Percentiles rank a stretch among this genome's conserved stretches.
Evolutionary conservation across 1,140 invertebrate species (phyloP).

Genomic region (Odontomachus brunneus): DNA sequence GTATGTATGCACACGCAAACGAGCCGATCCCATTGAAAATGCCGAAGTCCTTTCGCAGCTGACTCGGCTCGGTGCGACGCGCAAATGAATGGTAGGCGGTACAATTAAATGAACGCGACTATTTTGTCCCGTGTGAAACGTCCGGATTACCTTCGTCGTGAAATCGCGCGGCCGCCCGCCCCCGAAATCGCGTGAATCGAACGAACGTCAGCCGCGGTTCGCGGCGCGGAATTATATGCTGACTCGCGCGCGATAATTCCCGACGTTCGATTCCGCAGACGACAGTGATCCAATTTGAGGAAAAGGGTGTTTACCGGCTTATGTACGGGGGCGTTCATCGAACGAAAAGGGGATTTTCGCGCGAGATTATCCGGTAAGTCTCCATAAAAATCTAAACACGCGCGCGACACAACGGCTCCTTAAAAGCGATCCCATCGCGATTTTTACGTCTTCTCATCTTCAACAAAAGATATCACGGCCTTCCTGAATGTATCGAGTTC

Average conservation of each 20-base stretch:
- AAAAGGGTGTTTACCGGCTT: conserved; percentile 61
- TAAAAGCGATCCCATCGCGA: conserved; percentile 60
- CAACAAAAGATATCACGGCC: conserved; percentile 57
- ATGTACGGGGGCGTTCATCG: conserved; percentile 57
- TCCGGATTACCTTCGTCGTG: conserved; percentile 19
- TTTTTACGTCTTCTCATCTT: conserved; percentile 73
- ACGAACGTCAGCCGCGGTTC: not conserved
- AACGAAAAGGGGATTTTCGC: conserved; percentile 33
- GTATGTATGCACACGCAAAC: not conserved
- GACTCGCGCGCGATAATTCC: conserved; percentile 48
- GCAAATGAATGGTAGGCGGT: conserved; percentile 37
- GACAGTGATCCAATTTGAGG: conserved; percentile 65
- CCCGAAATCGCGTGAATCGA: not conserved
- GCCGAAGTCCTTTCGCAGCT: conserved; percentile 31
- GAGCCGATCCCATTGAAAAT: conserved; percentile 10
- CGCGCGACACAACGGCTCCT: conserved; percentile 40
- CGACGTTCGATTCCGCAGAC: conserved; percentile 17
- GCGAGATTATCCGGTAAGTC: conserved; percentile 65
- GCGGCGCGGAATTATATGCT: not conserved
- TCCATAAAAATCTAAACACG: conserved; percentile 71
- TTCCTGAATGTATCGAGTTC: conserved; percentile 46
- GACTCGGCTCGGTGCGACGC: conserved; percentile 11
- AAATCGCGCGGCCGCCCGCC: no score
- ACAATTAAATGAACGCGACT: conserved; percentile 14
- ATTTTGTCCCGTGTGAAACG: conserved; percentile 1